Base-by-base conservation (phyloP, 2,113 vertebrate species). In the Anarrhichthys ocellatus region DNA sequence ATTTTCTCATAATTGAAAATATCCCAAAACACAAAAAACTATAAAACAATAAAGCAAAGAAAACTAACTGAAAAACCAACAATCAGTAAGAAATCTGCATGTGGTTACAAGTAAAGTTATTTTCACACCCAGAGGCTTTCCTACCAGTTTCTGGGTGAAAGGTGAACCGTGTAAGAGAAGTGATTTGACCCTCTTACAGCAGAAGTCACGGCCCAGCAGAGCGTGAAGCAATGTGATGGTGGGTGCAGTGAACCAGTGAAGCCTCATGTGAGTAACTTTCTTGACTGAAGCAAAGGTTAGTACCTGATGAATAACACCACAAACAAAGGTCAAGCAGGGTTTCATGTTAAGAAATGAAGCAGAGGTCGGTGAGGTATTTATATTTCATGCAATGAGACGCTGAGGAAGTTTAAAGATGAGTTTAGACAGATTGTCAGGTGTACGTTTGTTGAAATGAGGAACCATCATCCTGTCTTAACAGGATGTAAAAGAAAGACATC, bases 91-190 rank as follows among this genome's bases (percentile, higher is more conserved):
- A 64, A 36, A 36, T 50, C 5, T 34, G 13, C 10, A n/a, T 14
- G 56, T 56, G 0, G 2, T 44, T 20, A 48, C 18, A 40, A 61
- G 38, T 14, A 27, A 10, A 14, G 6, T 44, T 1, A 24, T 9
- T 20, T 58, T 66, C 4, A 24, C 83, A 76, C 15, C 11, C 3
- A 18, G 2, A 2, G 82, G 29, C 24, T 71, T 58, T 72, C 71
- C 78, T 78, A 9, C 24, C 54, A 54, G 36, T 92, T 89, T 91
- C 86, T 92, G 84, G 90, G 92, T 87, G 58, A 92, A 86, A 93
- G 91, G 80, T 85, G 82, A 92, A 71, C 24, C 3, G 22, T 48
- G 67, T 6, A 38, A 44, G 40, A 64, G 80, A 81, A 50, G 48
- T 15, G 8, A 66, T n/a, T 0, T 69, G 67, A 78, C 80, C 85